These are phyloP conservation scores for Iphiclides podalirius DNA, from an alignment of 2,888 invertebrate species.

Conservation along the genomic window DNA sequence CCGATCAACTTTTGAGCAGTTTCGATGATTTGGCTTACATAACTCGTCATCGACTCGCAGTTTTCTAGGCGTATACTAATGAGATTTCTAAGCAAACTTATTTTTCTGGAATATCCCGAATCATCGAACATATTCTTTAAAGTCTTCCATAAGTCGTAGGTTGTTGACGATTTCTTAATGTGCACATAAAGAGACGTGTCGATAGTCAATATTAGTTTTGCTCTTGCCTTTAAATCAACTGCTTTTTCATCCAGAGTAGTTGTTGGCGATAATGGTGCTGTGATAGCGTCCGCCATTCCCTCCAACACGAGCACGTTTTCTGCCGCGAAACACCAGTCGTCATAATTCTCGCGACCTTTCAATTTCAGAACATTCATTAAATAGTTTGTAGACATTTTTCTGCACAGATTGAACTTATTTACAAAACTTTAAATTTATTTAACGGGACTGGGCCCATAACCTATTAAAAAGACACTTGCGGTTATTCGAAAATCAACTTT, in stretches of 20 bases:
- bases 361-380: conserved; percentile 20
- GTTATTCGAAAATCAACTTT: too few species aligned
- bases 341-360: not conserved
- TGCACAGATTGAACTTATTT: conserved; percentile 25
- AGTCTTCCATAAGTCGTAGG: conserved; percentile 26
- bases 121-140: conserved; percentile 28
- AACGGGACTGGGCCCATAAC: too few species aligned
- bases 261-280: conserved; percentile 10
- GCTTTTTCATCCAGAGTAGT: conserved; percentile 13
- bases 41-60: conserved; percentile 10
- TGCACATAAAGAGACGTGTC: conserved; percentile 30
- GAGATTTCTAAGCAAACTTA: conserved; percentile 20
- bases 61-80: conserved; percentile 20
- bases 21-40: conserved; percentile 25
- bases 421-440: too few species aligned
- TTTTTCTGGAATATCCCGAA: conserved; percentile 18
- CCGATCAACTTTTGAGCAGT: conserved; percentile 27
- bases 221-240: conserved; percentile 28
- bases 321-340: conserved; percentile 18
- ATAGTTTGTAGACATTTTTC: conserved; percentile 23
- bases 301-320: conserved; percentile 24
- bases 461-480: too few species aligned
- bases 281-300: conserved; percentile 23
- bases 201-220: conserved; percentile 30
- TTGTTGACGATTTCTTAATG: conserved; percentile 23